These are phyloP conservation scores for Diachrysia chrysitis DNA, from an alignment of 2,888 invertebrate genomes.

Conservation along the genomic window DNA sequence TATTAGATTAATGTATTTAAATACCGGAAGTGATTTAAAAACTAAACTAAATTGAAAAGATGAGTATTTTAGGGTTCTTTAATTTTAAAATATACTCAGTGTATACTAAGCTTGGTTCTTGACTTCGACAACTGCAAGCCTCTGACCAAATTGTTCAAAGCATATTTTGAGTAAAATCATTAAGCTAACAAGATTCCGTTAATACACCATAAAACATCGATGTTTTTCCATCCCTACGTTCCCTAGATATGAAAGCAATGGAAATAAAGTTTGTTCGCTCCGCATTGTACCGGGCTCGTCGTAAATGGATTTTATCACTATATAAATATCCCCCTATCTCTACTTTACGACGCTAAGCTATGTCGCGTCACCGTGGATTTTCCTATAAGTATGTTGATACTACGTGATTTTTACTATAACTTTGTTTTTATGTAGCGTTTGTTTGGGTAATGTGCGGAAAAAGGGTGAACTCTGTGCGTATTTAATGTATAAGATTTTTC, in stretches of 20 bases:
- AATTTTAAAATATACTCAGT: too few relatives aligned
- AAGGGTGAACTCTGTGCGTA: slow-evolving; percentile 35
- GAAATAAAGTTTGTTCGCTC: slow-evolving; percentile 87
- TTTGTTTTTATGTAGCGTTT: slow-evolving; percentile 51
- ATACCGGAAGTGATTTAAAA: too few relatives aligned
- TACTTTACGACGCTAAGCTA: slow-evolving; percentile 69
- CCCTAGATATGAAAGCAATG: slow-evolving; percentile 85
- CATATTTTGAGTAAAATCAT: slow-evolving; percentile 9
- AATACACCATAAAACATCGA: slow-evolving; percentile 23
- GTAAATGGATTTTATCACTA: slow-evolving; percentile 88
- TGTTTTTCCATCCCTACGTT: slow-evolving; percentile 63
- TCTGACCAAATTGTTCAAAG: neutral
- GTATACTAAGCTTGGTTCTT: neutral
- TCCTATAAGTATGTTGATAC: slow-evolving; percentile 55
- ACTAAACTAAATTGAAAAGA: too few relatives aligned
- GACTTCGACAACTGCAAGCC: neutral
- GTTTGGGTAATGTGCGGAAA: slow-evolving; percentile 34
- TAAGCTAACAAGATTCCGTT: neutral
- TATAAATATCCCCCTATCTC: slow-evolving; percentile 82
- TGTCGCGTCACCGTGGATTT: slow-evolving; percentile 57
- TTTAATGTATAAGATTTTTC: neutral
- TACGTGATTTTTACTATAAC: slow-evolving; percentile 54
- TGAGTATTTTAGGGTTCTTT: too few relatives aligned
- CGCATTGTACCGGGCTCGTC: slow-evolving; percentile 81
- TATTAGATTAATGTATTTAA: too few relatives aligned